Base-by-base conservation (phyloP, 2,113 vertebrate genomes). In the Oplegnathus fasciatus region DNA sequence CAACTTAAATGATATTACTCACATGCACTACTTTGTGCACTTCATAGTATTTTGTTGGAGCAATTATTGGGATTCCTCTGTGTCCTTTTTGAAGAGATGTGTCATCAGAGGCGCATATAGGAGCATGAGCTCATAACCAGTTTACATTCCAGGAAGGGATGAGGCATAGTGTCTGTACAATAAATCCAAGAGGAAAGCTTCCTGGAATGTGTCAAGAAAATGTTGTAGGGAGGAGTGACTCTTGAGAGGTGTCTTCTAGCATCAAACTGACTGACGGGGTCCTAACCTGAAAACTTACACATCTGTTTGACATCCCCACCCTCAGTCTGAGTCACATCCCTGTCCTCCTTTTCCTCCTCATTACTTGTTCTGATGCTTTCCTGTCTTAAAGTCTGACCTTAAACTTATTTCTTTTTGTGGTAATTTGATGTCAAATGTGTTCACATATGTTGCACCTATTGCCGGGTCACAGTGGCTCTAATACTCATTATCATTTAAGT, bases 71-170 rank as follows among this genome's bases (percentile, higher is more conserved):
- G 67, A 81, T 78, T 70, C 76, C 34, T 70, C 26, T 75, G 32
- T 84, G 77, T 68, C 71, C 44, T 76, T 42, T 82, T 57, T 76
- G 20, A 72, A 32, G 24, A 48, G 71, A 85, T 90, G 75, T 84
- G 82, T 92, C 89, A 93, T 92, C 83, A 67, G 50, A 70, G 65
- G 14, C 68, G 34, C 60, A 69, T 54, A 72, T 74, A 75, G 18
- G 44, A 54, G 71, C 13, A 83, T 91, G 88, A 92, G 54, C 80
- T 91, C 89, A 93, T 88, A 73, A 26, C 34, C 54, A 60, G 46
- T 89, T 89, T 69, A 85, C 79, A 82, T 88, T 93, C 86, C 85
- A 83, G 88, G 80, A 88, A 88, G 67, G 60, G 79, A 89, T 90
- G 89, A 90, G 82, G 55, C 80, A 91, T 60, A 14, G 24, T 61